Conservation (phyloP, 2,888 invertebrate genomes). For the Noctua pronuba region DNA sequence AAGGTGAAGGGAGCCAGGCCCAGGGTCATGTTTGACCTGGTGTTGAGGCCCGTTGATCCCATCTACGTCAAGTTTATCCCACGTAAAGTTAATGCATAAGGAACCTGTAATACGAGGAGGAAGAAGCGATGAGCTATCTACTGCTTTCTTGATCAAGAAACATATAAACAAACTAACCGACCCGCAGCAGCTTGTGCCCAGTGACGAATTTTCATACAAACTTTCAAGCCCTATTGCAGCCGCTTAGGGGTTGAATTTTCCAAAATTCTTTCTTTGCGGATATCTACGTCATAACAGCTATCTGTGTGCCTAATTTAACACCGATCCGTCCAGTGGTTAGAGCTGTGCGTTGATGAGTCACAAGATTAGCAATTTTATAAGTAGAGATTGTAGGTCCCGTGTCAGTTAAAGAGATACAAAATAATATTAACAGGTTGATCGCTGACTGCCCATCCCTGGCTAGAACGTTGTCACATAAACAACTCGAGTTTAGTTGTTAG, state of each 20-base stretch:
- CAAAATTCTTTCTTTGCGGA: background rate
- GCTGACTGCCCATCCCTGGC: background rate
- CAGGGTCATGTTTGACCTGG: constrained; percentile 83
- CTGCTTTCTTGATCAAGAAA: background rate
- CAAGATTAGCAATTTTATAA: background rate
- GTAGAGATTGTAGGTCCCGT: background rate
- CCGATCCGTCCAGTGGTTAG: background rate
- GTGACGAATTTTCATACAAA: background rate
- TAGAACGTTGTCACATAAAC: background rate
- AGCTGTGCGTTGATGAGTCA: background rate
- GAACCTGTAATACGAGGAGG: background rate
- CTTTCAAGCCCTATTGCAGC: background rate
- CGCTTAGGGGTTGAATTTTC: background rate
- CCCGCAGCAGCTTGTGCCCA: background rate
- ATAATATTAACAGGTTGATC: background rate
- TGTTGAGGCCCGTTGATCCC: constrained; percentile 84
- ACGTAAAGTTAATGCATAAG: constrained; percentile 17
- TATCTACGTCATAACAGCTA: background rate
- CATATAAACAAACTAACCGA: background rate
- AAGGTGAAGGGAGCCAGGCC: constrained; percentile 84
- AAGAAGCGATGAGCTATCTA: background rate
- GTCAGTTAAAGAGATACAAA: no score
- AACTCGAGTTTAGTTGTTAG: background rate
- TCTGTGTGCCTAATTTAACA: background rate
- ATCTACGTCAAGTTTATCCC: constrained; percentile 77